Evolutionary conservation across 2,888 invertebrate species (phyloP).

Genomic region (Bimastos eiseni): DNA sequence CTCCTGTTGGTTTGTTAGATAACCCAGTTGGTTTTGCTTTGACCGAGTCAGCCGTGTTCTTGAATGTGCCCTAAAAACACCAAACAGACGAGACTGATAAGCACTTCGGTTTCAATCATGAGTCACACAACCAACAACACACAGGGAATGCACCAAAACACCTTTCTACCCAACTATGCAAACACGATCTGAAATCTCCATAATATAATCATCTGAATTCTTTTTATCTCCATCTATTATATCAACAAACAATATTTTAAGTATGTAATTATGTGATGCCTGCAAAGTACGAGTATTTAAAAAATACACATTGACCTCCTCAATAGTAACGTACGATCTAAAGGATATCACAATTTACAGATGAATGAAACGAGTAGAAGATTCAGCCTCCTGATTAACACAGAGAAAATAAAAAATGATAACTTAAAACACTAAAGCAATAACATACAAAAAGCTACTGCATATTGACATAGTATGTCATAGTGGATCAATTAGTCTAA

Average conservation of each 20-base stretch:
- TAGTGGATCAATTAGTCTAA: too few relatives aligned
- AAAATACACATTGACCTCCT: too few relatives aligned
- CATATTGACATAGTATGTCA: too few relatives aligned
- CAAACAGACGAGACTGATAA: not conserved
- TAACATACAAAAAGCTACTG: too few relatives aligned
- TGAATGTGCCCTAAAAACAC: not conserved
- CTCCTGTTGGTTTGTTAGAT: not conserved
- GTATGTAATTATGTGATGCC: not conserved
- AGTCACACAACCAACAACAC: not conserved
- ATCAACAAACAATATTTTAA: not conserved
- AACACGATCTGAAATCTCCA: not conserved
- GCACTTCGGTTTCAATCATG: not conserved
- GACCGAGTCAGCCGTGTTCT: not conserved
- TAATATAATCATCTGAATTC: not conserved
- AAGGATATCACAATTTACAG: too few relatives aligned
- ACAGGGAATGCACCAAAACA: not conserved
- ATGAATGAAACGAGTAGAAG: too few relatives aligned
- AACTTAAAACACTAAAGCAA: too few relatives aligned
- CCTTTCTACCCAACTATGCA: not conserved
- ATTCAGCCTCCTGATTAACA: too few relatives aligned
- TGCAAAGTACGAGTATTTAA: too few relatives aligned
- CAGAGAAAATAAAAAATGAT: too few relatives aligned
- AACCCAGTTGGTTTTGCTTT: slow-evolving; percentile 9
- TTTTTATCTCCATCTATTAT: not conserved
- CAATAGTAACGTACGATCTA: too few relatives aligned